Evolutionary conservation across 2,113 vertebrate species (phyloP), one percentile per base, ranked within the genome.

Genomic region (Dunckerocampus dactyliophorus): DNA sequence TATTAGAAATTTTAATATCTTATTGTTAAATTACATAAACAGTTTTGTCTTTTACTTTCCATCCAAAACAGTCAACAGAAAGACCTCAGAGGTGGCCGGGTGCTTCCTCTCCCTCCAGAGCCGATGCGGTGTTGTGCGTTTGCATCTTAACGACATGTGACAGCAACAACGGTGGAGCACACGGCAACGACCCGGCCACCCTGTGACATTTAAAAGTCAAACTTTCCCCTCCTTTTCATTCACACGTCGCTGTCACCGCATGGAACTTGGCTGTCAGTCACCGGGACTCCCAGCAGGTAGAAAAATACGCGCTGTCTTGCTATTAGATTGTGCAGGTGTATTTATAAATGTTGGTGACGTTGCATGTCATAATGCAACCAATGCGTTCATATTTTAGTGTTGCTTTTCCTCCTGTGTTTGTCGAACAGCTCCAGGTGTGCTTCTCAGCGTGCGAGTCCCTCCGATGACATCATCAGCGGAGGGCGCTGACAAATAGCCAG

Each of bases 171-270:
- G 52, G 62, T 73, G 62, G 31, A 62, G 58, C 42, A 70, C 60
- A 68, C 21, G 71, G 53, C 47, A n/a, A 49, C 49, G 20, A 46
- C 47, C 64, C 47, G 48, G 47, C 39, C 62, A 53, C 72, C 72
- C 61, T 17, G 19, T 82, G 81, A 81, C 68, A 85, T 87, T 84
- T 85, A 84, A 85, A 83, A 87, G 72, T 77, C 79, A 80, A 78
- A 66, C 74, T 63, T 76, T 75, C 63, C 69, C 62, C 62, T 56
- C 17, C 47, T 19, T 51, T 62, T 75, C 61, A 43, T 60, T 42
- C 76, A 69, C 63, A 76, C 67, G 57, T 71, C 63, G 71, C 12
- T n/a, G 43, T 68, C 53, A 42, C 58, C 58, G 74, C 73, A 74
- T 65, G 54, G 62, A 83, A 69, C 47, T 59, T 0, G 4, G 31